Evolutionary conservation across 2,113 vertebrate species (phyloP), one percentile per base, ranked within the genome.

Genomic region (Antigone vipio): DNA sequence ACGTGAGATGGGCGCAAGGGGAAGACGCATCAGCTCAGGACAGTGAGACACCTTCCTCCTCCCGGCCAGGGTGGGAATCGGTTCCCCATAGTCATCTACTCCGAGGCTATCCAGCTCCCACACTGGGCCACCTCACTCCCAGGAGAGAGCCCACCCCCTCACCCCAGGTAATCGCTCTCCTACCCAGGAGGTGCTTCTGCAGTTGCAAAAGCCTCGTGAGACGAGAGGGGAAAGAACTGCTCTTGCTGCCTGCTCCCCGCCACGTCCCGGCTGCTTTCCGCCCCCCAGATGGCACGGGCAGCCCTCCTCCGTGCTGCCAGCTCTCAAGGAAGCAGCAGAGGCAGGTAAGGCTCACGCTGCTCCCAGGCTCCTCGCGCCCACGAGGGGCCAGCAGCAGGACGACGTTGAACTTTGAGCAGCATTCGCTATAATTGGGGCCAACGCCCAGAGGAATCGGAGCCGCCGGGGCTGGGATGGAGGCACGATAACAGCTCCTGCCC

Each of bases 1-100:
- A 7, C 1, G 0, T 0, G 0, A 44, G 45, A 38, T 0, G 0
- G 30, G 49, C 60, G 7, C 1, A 1, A 59, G 40, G 63, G 58
- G 81, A 85, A 88, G n/a, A 66, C 0, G 0, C 3, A 0, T 32
- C 21, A 4, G 66, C 74, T 38, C 63, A 69, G 82, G 58, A 62
- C 78, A 73, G 32, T 0, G 1, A 75, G 72, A 66, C 2, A 0
- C 64, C 86, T 84, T 81, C 86, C 76, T 86, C 55, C 85, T 89
- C 30, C 86, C 6, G 20, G 17, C 52, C 73, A 32, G n/a, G 40
- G 71, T 5, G 19, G 59, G 67, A 71, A 63, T 32, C 9, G 2
- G 64, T 55, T 84, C 88, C 89, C 75, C 42, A 10, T 5, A 66
- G 26, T 30, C 67, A 64, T 24, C 50, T 24, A 7, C 55, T 87